Conservation (phyloP, 2,797 vertebrate genomes). For the Enteromius thamalakanensis region DNA sequence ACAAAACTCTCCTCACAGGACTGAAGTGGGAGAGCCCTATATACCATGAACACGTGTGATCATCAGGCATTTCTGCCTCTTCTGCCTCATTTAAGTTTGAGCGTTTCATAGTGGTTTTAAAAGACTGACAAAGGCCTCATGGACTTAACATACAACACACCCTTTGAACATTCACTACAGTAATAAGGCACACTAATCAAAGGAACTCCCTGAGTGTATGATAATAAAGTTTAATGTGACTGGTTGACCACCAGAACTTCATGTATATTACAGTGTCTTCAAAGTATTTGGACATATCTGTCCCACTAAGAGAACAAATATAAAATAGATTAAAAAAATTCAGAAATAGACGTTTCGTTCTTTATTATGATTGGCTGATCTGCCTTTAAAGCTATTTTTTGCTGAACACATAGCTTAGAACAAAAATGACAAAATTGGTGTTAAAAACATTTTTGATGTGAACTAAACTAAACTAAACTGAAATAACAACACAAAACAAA, state of each 20-base stretch:
- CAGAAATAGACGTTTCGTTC: too few species aligned
- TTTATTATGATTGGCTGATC: background rate
- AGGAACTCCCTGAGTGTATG: background rate
- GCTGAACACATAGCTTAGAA: background rate
- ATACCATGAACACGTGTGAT: conserved; percentile 51
- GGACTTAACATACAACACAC: background rate
- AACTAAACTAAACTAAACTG: background rate
- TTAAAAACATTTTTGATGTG: background rate
- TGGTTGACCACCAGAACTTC: background rate
- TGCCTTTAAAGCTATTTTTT: background rate
- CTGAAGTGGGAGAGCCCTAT: conserved; percentile 50
- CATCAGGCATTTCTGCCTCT: conserved; percentile 29
- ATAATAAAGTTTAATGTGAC: background rate
- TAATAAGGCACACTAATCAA: background rate
- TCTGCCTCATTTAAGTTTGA: conserved; percentile 29
- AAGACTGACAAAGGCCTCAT: background rate
- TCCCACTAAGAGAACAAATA: background rate
- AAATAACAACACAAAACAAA: background rate
- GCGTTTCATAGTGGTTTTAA: conserved; percentile 14
- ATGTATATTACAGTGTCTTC: background rate
- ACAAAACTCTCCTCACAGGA: conserved; percentile 56
- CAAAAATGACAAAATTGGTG: background rate
- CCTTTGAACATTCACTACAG: background rate
- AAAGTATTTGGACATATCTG: background rate
- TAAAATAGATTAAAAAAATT: too few species aligned